Conservation (phyloP, 92 coral and sea anemone species). For the Heteractis magnifica region DNA sequence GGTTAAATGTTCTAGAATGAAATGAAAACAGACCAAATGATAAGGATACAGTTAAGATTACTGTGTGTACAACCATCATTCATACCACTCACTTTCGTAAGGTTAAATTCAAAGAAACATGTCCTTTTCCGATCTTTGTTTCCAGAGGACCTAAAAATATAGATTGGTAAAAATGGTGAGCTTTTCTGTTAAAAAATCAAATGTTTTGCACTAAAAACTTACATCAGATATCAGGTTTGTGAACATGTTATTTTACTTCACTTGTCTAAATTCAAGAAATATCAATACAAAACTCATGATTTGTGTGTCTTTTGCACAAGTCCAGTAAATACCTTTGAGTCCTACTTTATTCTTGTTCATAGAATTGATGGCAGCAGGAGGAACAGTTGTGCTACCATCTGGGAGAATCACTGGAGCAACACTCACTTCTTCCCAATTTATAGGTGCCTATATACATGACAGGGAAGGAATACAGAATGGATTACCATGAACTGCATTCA, state of each 20-base stretch:
- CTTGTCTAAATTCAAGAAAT: neutral
- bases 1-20: constrained; percentile 67
- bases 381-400: constrained; percentile 95
- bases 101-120: constrained; percentile 92
- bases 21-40: neutral
- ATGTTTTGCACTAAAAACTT: too few relatives aligned
- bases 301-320: neutral
- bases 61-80: neutral
- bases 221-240: too few relatives aligned
- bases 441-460: constrained; percentile 66
- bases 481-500: too few relatives aligned
- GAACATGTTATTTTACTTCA: too few relatives aligned
- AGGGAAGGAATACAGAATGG: neutral
- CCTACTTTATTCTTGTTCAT: constrained; percentile 96
- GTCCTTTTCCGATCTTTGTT: constrained; percentile 98
- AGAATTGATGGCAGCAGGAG: constrained; percentile 85
- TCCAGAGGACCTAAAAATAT: constrained; percentile 81
- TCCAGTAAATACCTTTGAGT: constrained; percentile 69
- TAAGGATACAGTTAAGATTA: neutral
- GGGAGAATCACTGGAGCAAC: constrained; percentile 89
- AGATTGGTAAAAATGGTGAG: too few relatives aligned
- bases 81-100: constrained; percentile 65
- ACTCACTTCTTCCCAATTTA: constrained; percentile 94
- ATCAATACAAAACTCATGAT: neutral
- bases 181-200: too few relatives aligned